phyloP scores from a whole-genome alignment of 2,113 vertebrate species.

The Triplophysa dalaica region DNA sequence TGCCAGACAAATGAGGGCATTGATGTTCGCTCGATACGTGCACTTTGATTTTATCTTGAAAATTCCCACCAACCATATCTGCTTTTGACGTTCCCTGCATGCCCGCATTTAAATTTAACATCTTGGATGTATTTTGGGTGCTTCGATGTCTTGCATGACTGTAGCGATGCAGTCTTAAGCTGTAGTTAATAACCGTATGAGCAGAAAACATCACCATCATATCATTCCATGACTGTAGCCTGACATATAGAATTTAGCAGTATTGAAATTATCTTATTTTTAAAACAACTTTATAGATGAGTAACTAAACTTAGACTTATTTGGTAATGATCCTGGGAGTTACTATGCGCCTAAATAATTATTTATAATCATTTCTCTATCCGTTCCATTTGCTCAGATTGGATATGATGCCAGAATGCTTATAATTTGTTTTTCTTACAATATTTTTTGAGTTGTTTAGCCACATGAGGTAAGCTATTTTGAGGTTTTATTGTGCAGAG shows the following conservation, averaged over 20 bases:
- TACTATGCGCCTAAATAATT: not conserved
- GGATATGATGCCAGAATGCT: not conserved
- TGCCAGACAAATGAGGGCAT: slow-evolving; percentile 21
- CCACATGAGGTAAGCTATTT: not conserved
- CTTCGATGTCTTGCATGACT: not conserved
- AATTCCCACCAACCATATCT: slow-evolving; percentile 25
- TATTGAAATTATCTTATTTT: not conserved
- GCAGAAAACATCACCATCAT: not conserved
- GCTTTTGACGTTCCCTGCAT: not conserved
- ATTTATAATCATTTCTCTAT: not conserved
- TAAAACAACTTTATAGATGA: not conserved
- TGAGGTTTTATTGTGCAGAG: not conserved
- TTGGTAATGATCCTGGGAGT: not conserved
- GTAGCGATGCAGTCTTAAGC: not conserved
- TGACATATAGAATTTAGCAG: not conserved
- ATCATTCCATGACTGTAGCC: not conserved
- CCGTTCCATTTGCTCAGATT: not conserved
- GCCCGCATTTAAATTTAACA: not conserved
- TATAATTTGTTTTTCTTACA: not conserved
- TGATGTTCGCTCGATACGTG: slow-evolving; percentile 44
- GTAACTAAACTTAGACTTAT: not conserved
- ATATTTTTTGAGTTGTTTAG: not conserved
- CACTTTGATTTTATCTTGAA: slow-evolving; percentile 30
- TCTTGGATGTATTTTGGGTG: not conserved
- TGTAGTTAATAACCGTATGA: not conserved